Base-by-base conservation (phyloP, 2,888 invertebrate genomes). In the Acleris literana region DNA sequence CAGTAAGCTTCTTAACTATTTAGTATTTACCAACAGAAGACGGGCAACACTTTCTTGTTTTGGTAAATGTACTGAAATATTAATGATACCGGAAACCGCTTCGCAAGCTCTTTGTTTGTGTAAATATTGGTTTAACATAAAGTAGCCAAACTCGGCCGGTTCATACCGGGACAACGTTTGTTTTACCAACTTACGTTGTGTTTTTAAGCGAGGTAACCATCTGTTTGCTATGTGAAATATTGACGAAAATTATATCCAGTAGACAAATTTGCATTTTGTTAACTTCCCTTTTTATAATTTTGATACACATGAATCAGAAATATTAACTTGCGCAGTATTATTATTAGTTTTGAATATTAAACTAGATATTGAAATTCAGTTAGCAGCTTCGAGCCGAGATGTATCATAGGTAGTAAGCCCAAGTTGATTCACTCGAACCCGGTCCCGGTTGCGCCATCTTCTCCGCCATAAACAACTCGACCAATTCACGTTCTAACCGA, bases 391-490 rank as follows among this genome's bases (percentile, higher is more conserved):
- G 13, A 39, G 0, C 13, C 39, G 39, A 39, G 54, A 29, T 16
- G 46, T 11, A 46, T 48, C 25, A 57, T 58, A 48, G 20, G 60
- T 39, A 53, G 51, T 68, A 69, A 66, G 61, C 54, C 60, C 48
- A 57, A 57, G 55, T 68, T 69, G 62, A 61, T 48, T 62, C 62
- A 53, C 51, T 62, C 56, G 1, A 33, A 29, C 52, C 57, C n/a
- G 39, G 62, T 57, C 61, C 64, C 51, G 63, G 67, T 76, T 76
- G 70, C 76, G 74, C 72, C 74, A 76, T 74, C 74, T 74, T 70
- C 73, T 57, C 20, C 63, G 63, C 68, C 68, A 59, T 67, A 70
- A 74, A 73, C 74, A 73, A 72, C 68, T 70, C 71, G 60, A 65
- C 63, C 71, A 71, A 76, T 72, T 71, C 71, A 65, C 71, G 71